These are phyloP conservation scores for Alethe castanea DNA, from an alignment of 2,113 vertebrate species.

Conservation along the genomic window DNA sequence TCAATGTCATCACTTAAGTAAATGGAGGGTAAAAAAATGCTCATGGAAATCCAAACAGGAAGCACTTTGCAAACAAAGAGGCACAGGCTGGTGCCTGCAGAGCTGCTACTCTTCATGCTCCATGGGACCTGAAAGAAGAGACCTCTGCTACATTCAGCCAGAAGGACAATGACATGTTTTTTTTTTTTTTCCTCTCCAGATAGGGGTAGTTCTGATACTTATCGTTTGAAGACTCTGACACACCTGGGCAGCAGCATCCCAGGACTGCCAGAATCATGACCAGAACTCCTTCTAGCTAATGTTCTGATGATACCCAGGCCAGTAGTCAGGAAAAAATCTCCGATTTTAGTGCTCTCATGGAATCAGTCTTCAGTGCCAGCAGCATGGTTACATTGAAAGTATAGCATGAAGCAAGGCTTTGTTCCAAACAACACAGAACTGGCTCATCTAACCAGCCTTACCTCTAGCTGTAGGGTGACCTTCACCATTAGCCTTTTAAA, in stretches of 20 bases:
- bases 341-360: not conserved
- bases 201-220: not conserved
- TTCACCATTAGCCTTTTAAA: slow-evolving; percentile 31
- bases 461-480: slow-evolving; percentile 45
- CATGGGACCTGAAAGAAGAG: slow-evolving; percentile 15
- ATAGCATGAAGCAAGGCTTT: not conserved
- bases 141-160: slow-evolving; percentile 1
- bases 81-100: slow-evolving; percentile 28
- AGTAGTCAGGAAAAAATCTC: not conserved
- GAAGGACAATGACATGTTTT: not conserved
- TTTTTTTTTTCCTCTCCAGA: not conserved
- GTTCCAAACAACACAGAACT: not conserved
- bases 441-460: slow-evolving; percentile 13
- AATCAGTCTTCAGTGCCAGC: not conserved
- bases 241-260: not conserved
- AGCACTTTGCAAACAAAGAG: slow-evolving; percentile 34
- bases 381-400: not conserved
- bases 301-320: not conserved
- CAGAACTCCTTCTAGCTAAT: not conserved
- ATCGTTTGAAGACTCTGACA: not conserved
- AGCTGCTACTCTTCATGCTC: slow-evolving; percentile 36
- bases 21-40: slow-evolving; percentile 40
- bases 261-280: not conserved
- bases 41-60: slow-evolving; percentile 56
- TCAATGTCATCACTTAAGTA: slow-evolving; percentile 31